Conservation (phyloP, 2,113 vertebrate genomes). For the Pituophis catenifer region DNA sequence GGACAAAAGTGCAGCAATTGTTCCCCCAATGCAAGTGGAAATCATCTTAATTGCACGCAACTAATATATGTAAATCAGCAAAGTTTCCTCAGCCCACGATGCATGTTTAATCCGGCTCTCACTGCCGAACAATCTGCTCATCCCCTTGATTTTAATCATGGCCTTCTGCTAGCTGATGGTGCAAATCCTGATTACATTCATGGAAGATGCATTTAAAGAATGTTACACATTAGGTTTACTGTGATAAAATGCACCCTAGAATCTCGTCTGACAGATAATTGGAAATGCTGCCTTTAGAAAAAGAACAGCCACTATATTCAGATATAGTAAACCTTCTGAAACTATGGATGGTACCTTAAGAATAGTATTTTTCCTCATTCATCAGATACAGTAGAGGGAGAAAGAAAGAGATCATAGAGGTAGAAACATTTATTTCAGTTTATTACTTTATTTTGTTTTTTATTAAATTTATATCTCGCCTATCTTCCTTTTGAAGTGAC, state of each 20-base stretch:
- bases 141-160: slow-evolving; percentile 17
- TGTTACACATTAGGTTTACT: neutral
- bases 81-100: slow-evolving; percentile 3
- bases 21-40: neutral
- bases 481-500: too few species aligned
- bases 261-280: neutral
- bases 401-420: neutral
- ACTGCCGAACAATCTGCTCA: neutral
- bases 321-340: neutral
- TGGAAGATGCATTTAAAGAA: slow-evolving; percentile 9
- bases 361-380: neutral
- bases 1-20: neutral
- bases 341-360: neutral
- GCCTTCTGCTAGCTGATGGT: slow-evolving; percentile 21
- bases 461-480: too few species aligned
- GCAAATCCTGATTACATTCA: slow-evolving; percentile 21
- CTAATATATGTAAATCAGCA: slow-evolving; percentile 19
- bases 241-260: neutral
- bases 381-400: neutral
- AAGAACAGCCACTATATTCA: too few species aligned
- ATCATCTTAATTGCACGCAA: slow-evolving; percentile 6
- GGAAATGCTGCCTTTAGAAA: neutral
- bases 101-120: neutral
- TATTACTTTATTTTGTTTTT: too few species aligned
- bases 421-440: neutral